These are phyloP conservation scores for Epizoanthus fatuus DNA, from an alignment of 92 coral and sea anemone species.

Conservation along the genomic window DNA sequence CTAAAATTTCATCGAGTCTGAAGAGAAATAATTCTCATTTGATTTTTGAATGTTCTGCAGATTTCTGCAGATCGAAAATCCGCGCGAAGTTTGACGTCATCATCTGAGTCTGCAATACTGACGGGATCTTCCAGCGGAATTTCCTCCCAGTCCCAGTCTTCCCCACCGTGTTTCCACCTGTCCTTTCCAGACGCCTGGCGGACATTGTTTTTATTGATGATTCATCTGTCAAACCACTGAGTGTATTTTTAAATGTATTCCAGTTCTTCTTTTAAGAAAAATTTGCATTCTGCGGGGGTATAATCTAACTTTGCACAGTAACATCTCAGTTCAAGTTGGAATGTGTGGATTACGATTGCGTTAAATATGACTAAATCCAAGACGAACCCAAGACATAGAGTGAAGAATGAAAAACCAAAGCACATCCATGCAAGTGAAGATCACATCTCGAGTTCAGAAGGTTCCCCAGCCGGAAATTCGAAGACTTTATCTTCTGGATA, in stretches of 20 bases:
- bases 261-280: not conserved
- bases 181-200: not conserved
- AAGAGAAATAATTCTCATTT: not conserved
- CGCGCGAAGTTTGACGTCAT: conserved; percentile 18
- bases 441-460: not conserved
- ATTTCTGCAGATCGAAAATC: not conserved
- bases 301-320: not conserved
- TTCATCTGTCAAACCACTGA: not conserved
- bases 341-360: not conserved
- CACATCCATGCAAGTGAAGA: not conserved
- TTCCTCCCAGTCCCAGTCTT: not conserved
- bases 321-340: not conserved
- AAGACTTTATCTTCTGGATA: not conserved
- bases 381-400: conserved; percentile 15
- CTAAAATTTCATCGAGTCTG: not conserved
- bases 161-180: not conserved
- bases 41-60: not conserved
- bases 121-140: not conserved
- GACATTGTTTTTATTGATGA: not conserved
- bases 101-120: not conserved
- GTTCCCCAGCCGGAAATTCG: not conserved
- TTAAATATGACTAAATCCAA: conserved; percentile 11
- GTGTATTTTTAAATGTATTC: not conserved
- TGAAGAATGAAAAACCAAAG: conserved; percentile 2
- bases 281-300: not conserved